These are phyloP conservation scores for Empidonax traillii DNA, from an alignment of 2,113 vertebrate species.

Conservation along the genomic window DNA sequence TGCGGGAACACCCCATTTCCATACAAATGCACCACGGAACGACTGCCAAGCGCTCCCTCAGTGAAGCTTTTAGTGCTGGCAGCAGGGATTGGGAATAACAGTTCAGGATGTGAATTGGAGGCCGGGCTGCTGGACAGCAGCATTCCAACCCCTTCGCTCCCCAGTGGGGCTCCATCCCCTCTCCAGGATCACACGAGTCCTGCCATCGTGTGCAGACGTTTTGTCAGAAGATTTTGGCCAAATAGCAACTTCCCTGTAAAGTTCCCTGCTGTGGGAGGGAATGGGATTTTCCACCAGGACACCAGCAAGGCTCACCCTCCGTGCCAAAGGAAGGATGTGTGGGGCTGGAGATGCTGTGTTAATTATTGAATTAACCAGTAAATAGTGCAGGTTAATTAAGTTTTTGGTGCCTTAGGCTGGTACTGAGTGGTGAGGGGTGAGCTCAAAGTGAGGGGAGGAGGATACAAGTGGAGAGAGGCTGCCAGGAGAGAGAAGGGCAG, in stretches of 20 bases:
- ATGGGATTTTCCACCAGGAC: too few relatives aligned
- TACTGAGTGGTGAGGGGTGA: neutral
- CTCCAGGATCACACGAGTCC: too few relatives aligned
- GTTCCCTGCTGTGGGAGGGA: too few relatives aligned
- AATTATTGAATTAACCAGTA: too few relatives aligned
- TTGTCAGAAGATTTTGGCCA: too few relatives aligned
- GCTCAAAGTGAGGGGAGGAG: neutral
- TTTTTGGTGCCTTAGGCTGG: neutral
- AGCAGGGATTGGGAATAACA: neutral
- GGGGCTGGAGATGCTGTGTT: neutral
- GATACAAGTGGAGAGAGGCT: neutral
- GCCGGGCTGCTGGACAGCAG: too few relatives aligned
- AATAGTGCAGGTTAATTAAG: neutral
- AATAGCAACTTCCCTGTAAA: too few relatives aligned
- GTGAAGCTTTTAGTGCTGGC: neutral
- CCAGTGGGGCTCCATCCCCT: too few relatives aligned
- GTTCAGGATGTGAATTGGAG: neutral
- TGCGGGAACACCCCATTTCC: neutral
- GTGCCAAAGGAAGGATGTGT: fast-evolving
- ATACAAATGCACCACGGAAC: neutral
- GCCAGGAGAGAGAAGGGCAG: neutral
- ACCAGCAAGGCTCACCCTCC: too few relatives aligned
- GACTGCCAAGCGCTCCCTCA: neutral
- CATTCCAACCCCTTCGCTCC: too few relatives aligned
- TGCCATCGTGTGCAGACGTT: too few relatives aligned